phyloP scores from a whole-genome alignment of 1,140 invertebrate species.

The Drosophila repletoides region DNA sequence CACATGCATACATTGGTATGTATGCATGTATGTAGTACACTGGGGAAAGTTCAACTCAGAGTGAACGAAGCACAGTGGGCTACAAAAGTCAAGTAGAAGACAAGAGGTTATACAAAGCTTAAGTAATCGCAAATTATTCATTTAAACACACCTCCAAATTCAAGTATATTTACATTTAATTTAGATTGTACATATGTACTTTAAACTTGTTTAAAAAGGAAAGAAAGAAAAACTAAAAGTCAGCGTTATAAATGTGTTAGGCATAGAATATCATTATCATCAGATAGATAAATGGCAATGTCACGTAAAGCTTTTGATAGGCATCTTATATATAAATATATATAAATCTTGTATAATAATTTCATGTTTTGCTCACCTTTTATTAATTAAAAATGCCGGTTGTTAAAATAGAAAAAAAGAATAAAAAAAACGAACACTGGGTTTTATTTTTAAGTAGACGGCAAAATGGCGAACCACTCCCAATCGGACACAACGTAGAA shows the following conservation, averaged over 20 bases:
- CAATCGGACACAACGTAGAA: constrained; percentile 53
- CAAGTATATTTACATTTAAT: constrained; percentile 20
- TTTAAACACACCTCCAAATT: constrained; percentile 35
- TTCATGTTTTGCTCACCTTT: constrained; percentile 46
- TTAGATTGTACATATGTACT: neutral
- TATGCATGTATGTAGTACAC: constrained; percentile 4
- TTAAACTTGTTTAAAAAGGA: constrained; percentile 1
- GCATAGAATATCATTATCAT: constrained; percentile 11
- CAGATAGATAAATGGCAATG: neutral
- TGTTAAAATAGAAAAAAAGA: constrained; percentile 15
- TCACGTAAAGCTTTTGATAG: neutral
- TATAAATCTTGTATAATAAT: constrained; percentile 35
- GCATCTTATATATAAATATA: no score
- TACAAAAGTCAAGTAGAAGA: constrained; percentile 29
- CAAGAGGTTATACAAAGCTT: constrained; percentile 40
- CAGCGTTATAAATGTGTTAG: constrained; percentile 32
- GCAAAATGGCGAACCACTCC: constrained; percentile 61
- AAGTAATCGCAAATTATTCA: constrained; percentile 53
- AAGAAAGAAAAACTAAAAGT: constrained; percentile 39
- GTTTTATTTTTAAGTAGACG: constrained; percentile 26
- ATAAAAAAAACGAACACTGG: constrained; percentile 28
- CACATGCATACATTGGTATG: neutral
- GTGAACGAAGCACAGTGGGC: constrained; percentile 14
- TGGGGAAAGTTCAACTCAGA: constrained; percentile 64
- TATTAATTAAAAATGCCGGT: constrained; percentile 37